phyloP scores from a whole-genome alignment of 2,888 invertebrate genomes.

The Thumatha senex region DNA sequence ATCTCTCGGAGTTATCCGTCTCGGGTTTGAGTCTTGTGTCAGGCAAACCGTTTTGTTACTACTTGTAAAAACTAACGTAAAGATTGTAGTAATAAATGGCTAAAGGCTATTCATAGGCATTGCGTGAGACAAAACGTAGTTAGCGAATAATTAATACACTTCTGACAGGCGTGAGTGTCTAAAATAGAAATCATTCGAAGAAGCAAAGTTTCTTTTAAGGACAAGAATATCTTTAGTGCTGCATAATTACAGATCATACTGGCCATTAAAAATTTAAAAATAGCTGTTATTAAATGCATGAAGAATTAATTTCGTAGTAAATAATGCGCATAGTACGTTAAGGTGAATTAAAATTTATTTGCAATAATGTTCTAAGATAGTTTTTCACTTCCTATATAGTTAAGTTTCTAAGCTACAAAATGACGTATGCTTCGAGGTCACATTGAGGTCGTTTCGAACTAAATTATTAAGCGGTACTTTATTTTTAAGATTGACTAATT shows the following conservation, averaged over 20 bases:
- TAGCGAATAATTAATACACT: no score
- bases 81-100: no score
- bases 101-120: no score
- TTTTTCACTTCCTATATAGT: constrained; percentile 38
- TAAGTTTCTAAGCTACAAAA: constrained; percentile 19
- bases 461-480: constrained; percentile 29
- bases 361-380: constrained; percentile 14
- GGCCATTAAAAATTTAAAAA: constrained; percentile 1
- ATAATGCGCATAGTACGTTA: constrained; percentile 3
- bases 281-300: constrained; percentile 2
- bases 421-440: constrained; percentile 23
- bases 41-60: no score
- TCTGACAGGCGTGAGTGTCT: no score
- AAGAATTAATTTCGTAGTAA: constrained; percentile 7
- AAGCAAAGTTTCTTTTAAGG: background rate
- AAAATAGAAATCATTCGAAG: background rate
- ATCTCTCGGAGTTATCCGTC: no score
- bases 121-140: no score
- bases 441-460: constrained; percentile 26
- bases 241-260: background rate
- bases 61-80: no score
- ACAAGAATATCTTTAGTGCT: background rate
- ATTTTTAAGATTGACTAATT: constrained; percentile 15
- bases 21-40: no score
- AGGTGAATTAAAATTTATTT: background rate